These are phyloP conservation scores for Camponotus floridanus DNA, from an alignment of 1,140 invertebrate species.

Conservation along the genomic window DNA sequence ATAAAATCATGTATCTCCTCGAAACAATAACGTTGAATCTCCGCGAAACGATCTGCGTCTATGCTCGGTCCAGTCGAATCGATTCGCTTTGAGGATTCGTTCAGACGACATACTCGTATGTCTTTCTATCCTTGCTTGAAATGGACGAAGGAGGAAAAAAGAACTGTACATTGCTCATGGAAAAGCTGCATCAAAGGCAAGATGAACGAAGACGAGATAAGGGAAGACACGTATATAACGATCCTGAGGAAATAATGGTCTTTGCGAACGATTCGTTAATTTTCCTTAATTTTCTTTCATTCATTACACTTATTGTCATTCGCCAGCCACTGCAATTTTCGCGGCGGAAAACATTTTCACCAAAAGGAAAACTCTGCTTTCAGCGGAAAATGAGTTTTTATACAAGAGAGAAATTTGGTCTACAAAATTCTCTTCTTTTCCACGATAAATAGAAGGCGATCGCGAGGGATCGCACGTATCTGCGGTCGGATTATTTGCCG, in stretches of 20 bases:
- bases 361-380: too few species aligned
- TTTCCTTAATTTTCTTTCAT: constrained; percentile 39
- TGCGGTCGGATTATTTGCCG: background rate
- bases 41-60: too few species aligned
- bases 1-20: background rate
- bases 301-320: background rate
- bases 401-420: too few species aligned
- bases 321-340: constrained; percentile 3
- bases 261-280: constrained; percentile 17
- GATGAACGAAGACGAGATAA: background rate
- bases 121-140: constrained; percentile 15
- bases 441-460: background rate
- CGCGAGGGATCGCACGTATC: background rate
- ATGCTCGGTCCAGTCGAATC: background rate
- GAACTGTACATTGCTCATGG: background rate
- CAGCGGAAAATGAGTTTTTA: background rate
- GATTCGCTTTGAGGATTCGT: constrained; percentile 34
- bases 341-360: background rate
- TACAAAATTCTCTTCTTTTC: background rate
- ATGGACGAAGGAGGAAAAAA: background rate
- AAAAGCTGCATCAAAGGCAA: constrained; percentile 31
- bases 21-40: too few species aligned
- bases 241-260: constrained; percentile 36
- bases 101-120: background rate
- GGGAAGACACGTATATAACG: background rate